These are phyloP conservation scores for Hyla sarda DNA, from an alignment of 2,113 vertebrate genomes.

Conservation along the genomic window DNA sequence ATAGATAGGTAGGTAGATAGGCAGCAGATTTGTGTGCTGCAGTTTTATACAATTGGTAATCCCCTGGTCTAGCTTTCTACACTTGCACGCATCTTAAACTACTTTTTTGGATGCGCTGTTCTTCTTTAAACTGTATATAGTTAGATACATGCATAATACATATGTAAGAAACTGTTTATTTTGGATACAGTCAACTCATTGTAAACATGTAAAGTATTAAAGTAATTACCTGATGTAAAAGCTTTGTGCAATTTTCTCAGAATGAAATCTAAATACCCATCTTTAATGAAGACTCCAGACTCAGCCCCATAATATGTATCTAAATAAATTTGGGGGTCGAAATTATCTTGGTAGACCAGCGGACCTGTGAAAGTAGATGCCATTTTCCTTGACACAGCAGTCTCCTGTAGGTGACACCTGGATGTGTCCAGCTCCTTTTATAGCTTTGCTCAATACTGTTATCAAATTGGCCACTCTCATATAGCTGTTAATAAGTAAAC, in stretches of 20 bases:
- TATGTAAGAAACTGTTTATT: too few relatives aligned
- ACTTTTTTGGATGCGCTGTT: too few relatives aligned
- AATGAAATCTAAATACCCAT: slow-evolving; percentile 19
- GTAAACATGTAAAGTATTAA: background rate
- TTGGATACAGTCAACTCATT: background rate
- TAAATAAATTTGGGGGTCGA: slow-evolving; percentile 40
- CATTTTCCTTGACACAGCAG: background rate
- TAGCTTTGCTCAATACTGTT: background rate
- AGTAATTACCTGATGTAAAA: slow-evolving; percentile 47
- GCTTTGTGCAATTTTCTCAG: background rate
- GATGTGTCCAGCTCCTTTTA: background rate
- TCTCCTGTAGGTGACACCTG: background rate
- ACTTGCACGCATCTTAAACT: too few relatives aligned
- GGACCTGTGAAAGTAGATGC: slow-evolving; percentile 5
- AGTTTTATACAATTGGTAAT: too few relatives aligned
- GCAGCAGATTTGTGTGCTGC: too few relatives aligned
- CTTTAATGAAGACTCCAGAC: slow-evolving; percentile 21
- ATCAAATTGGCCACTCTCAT: background rate
- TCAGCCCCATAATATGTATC: slow-evolving; percentile 56
- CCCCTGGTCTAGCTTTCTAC: too few relatives aligned
- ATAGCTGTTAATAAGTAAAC: slow-evolving; percentile 43
- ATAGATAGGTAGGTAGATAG: too few relatives aligned
- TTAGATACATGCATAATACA: too few relatives aligned
- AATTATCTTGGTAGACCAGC: slow-evolving; percentile 7
- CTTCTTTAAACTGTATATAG: too few relatives aligned